phyloP scores from a whole-genome alignment of 2,888 invertebrate genomes.

The Melanostoma scalare region DNA sequence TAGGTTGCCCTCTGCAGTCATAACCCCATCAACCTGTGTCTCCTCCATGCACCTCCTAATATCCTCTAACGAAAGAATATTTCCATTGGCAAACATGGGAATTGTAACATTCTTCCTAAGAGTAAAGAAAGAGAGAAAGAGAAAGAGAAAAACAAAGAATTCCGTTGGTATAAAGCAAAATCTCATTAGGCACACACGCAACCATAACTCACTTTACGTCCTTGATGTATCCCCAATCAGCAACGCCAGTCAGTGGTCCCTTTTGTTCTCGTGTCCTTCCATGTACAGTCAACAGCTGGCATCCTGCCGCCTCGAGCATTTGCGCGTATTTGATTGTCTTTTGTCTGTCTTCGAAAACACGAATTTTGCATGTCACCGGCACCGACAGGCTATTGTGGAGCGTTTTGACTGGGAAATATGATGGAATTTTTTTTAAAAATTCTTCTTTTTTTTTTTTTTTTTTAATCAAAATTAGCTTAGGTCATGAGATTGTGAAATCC shows the following conservation, averaged over 20 bases:
- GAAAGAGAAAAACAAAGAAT: conserved; percentile 1
- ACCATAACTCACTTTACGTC: conserved; percentile 88
- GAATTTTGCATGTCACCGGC: conserved; percentile 98
- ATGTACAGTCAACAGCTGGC: conserved; percentile 96
- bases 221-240: conserved; percentile 96
- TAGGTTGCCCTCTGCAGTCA: conserved; percentile 98
- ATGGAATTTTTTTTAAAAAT: conserved; percentile 6
- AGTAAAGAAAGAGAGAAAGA: conserved; percentile 1
- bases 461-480: conserved; percentile 31
- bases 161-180: conserved; percentile 22
- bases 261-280: conserved; percentile 97
- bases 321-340: conserved; percentile 95
- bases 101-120: conserved; percentile 91
- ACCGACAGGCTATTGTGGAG: conserved; percentile 88
- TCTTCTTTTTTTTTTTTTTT: conserved; percentile 4
- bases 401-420: conserved; percentile 85
- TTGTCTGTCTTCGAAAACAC: conserved; percentile 92
- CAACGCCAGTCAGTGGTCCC: conserved; percentile 96
- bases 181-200: conserved; percentile 63
- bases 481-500: conserved; percentile 40
- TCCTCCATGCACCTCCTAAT: conserved; percentile 91
- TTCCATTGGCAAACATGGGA: conserved; percentile 98
- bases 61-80: conserved; percentile 95
- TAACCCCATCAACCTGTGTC: conserved; percentile 93
- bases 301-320: conserved; percentile 97